Conservation (phyloP, 2,888 invertebrate genomes). For the Tiliacea aurago region DNA sequence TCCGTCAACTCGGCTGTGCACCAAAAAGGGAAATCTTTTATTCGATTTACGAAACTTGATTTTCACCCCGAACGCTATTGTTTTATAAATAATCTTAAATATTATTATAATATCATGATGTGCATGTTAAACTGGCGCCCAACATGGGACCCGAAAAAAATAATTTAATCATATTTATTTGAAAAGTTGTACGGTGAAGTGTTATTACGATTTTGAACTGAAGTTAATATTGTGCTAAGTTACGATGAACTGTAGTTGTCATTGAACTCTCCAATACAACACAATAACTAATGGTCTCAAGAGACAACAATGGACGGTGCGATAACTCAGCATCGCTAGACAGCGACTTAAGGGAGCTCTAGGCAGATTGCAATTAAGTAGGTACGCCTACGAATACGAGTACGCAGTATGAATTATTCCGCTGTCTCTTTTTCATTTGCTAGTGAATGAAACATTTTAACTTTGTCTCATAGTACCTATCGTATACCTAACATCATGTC, state of each 20-base stretch:
- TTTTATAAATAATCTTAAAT: too few relatives aligned
- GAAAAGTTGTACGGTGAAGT: too few relatives aligned
- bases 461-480: neutral
- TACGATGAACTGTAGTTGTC: neutral
- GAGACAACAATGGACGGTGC: conserved; percentile 13
- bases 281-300: conserved; percentile 19
- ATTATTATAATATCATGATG: too few relatives aligned
- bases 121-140: too few relatives aligned
- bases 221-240: neutral
- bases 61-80: too few relatives aligned
- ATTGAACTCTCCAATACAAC: neutral
- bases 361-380: neutral
- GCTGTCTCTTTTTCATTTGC: neutral
- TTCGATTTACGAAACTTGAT: too few relatives aligned
- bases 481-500: neutral
- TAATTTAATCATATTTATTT: too few relatives aligned
- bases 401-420: neutral
- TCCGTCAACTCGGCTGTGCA: too few relatives aligned
- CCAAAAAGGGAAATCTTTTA: too few relatives aligned
- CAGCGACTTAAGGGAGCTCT: conserved; percentile 12
- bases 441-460: neutral
- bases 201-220: neutral
- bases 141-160: too few relatives aligned
- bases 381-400: neutral
- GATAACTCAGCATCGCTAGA: conserved; percentile 17